Evolutionary conservation across 1,140 invertebrate genomes (phyloP).

Genomic region (Mycetomoellerius zeteki): DNA sequence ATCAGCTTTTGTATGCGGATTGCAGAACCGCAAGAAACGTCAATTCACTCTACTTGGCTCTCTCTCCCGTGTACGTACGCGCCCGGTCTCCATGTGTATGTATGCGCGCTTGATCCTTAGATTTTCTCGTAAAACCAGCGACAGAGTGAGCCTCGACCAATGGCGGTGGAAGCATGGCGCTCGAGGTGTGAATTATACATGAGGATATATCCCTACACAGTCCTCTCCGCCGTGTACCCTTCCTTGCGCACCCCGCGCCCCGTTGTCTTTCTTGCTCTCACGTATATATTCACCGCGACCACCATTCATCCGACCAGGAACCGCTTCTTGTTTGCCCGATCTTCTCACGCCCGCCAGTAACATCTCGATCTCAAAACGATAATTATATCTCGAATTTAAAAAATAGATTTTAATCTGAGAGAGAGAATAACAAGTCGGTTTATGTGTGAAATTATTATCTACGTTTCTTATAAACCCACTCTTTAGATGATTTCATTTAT

Average conservation of each 20-base stretch:
- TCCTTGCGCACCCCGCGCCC: constrained; percentile 25
- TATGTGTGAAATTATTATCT: not conserved
- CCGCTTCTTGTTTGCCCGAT: constrained; percentile 48
- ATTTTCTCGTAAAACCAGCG: constrained; percentile 82
- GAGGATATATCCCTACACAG: constrained; percentile 81
- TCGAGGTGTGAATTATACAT: constrained; percentile 87
- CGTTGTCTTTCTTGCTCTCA: constrained; percentile 52
- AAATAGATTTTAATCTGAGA: not conserved
- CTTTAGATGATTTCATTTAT: too few species aligned
- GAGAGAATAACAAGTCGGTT: not conserved
- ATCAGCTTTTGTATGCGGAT: constrained; percentile 74
- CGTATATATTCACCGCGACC: constrained; percentile 56
- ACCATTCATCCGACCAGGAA: constrained; percentile 50
- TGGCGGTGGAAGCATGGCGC: constrained; percentile 84
- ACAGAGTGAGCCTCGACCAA: constrained; percentile 81
- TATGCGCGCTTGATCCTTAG: constrained; percentile 70
- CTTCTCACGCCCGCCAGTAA: constrained; percentile 46
- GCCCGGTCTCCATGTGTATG: not conserved
- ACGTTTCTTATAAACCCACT: not conserved
- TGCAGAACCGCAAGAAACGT: constrained; percentile 67
- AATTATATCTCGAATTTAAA: constrained; percentile 12
- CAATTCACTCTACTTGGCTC: constrained; percentile 68
- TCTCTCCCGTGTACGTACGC: constrained; percentile 1
- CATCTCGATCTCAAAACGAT: constrained; percentile 36
- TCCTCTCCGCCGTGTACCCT: constrained; percentile 57